Conservation (phyloP, 2,113 vertebrate species). For the Lepisosteus osseus region DNA sequence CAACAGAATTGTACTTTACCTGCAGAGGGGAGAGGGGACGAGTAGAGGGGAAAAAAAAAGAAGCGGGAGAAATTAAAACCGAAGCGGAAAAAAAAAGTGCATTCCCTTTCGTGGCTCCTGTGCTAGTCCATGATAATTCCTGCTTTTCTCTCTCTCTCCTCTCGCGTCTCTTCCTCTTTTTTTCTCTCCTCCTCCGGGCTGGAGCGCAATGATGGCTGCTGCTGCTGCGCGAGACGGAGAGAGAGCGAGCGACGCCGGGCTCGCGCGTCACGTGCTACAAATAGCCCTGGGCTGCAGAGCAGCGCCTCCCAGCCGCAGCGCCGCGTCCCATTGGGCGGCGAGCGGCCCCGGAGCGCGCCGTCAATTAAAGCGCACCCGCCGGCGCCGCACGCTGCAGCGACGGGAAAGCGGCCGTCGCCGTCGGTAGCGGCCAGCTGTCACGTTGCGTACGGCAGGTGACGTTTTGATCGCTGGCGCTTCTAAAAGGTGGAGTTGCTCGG, state of each 20-base stretch:
- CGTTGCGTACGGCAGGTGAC: too few species aligned
- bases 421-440: too few species aligned
- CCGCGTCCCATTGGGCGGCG: constrained; percentile 15
- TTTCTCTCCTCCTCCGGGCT: constrained; percentile 33
- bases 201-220: constrained; percentile 65
- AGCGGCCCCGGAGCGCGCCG: neutral
- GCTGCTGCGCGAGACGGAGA: constrained; percentile 21
- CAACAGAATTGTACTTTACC: constrained; percentile 19
- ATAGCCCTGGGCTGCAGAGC: constrained; percentile 63
- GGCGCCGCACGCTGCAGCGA: too few species aligned
- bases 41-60: neutral
- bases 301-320: constrained; percentile 47
- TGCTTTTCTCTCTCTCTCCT: constrained; percentile 13
- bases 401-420: too few species aligned
- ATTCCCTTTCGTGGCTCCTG: constrained; percentile 23
- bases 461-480: too few species aligned
- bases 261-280: constrained; percentile 67
- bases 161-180: constrained; percentile 29
- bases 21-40: constrained; percentile 7
- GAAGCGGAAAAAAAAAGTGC: constrained; percentile 1
- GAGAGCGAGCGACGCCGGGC: constrained; percentile 27
- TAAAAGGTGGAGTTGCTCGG: too few species aligned
- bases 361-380: neutral
- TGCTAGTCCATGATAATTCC: constrained; percentile 48
- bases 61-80: constrained; percentile 15